Base-by-base conservation (phyloP, 2,113 vertebrate genomes). In the Campylomormyrus tamandua region DNA sequence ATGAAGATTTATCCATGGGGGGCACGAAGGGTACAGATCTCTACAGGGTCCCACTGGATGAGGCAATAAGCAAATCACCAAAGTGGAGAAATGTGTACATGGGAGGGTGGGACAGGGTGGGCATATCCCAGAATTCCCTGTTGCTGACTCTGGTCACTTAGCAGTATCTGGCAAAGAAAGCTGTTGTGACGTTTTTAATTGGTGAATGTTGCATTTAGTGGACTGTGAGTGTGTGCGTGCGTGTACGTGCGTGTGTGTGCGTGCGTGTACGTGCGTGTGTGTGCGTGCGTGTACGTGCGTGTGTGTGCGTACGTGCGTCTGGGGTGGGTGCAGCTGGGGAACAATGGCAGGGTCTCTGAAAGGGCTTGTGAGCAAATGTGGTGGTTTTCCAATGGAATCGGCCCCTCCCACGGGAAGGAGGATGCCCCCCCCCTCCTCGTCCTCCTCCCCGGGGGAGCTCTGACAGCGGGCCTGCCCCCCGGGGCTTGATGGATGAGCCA, bases 291-390 rank as follows among this genome's bases (percentile, higher is more conserved):
- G 48, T 52, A 49, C 27, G 86, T 89, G 87, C 11, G 53, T 1
- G 53, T 3, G 87, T 46, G 6, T 21, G 87, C 42, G 56, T 48
- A 21, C 21, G 58, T 11, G 58, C 66, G 84, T 83, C 74, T 86
- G 45, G 66, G 84, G 9, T 31, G 62, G n/a, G n/a, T 27, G 10
- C 62, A 31, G 62, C 46, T 66, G 11, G 17, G 80, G 80, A 45
- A 86, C 83, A 49, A 86, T 86, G 31, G 50, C 50, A 9, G 31
- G 31, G 86, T 35, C 31, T 90, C 89, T 91, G 84, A 90, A 91
- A 89, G 88, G 42, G 27, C 52, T 42, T 80, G 88, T 83, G 27
- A 90, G 17, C 92, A 89, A 92, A 89, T 91, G 88, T 91, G 58
- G 90, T 92, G 80, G 2, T 62, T 88, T 88, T 39, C 35, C 31